These are phyloP conservation scores for Eueides isabella DNA, from an alignment of 1,140 invertebrate species.

Conservation along the genomic window DNA sequence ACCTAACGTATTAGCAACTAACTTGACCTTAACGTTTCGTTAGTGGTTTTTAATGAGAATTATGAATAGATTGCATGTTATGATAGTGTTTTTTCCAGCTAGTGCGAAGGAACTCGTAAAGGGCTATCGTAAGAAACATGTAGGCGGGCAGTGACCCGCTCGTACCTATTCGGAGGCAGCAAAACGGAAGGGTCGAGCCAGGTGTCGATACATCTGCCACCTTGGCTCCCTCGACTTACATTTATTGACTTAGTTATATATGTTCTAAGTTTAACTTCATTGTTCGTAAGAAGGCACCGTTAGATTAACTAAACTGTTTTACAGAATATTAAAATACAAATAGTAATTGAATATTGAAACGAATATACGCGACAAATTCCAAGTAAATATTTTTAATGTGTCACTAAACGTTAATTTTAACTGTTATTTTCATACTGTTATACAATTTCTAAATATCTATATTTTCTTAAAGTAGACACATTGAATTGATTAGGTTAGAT, in stretches of 20 bases:
- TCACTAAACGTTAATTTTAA: neutral
- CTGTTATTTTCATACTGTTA: too few relatives aligned
- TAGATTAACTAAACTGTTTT: neutral
- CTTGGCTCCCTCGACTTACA: constrained; percentile 59
- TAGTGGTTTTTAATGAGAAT: constrained; percentile 62
- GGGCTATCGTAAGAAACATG: constrained; percentile 56
- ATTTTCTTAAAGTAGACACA: neutral
- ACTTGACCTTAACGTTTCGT: constrained; percentile 38
- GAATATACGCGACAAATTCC: neutral
- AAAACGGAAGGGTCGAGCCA: constrained; percentile 74
- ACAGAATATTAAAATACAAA: neutral
- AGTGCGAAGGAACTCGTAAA: constrained; percentile 48
- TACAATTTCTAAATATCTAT: neutral
- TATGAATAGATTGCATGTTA: constrained; percentile 49
- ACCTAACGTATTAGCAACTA: constrained; percentile 26
- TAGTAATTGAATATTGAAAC: neutral
- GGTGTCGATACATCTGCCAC: constrained; percentile 77
- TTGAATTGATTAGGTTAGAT: constrained; percentile 29
- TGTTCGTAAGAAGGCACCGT: neutral
- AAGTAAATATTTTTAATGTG: neutral
- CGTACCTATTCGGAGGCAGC: constrained; percentile 50
- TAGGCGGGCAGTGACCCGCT: constrained; percentile 77
- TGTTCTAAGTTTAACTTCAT: constrained; percentile 60
- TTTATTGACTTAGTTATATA: constrained; percentile 50
- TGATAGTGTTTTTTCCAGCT: constrained; percentile 33